These are phyloP conservation scores for Nasonia longicornis DNA, from an alignment of 1,140 invertebrate genomes.

Conservation along the genomic window DNA sequence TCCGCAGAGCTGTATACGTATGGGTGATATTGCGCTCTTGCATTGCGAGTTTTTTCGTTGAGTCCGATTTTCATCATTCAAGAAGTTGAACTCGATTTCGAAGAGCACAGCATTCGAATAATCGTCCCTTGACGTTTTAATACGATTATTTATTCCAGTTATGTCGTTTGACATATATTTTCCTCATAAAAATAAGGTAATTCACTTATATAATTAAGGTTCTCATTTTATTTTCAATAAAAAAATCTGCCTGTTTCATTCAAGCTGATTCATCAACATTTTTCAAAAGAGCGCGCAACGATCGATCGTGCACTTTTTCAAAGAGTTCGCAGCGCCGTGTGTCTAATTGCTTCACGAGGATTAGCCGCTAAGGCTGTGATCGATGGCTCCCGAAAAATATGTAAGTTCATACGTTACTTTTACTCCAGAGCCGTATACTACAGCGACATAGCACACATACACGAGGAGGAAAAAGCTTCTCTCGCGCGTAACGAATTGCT, in stretches of 20 bases:
- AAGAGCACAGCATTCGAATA: too few species aligned
- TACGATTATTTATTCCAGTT: too few species aligned
- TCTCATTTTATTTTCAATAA: too few species aligned
- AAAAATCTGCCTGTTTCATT: too few species aligned
- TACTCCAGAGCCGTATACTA: background rate
- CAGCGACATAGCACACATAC: background rate
- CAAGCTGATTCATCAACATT: conserved; percentile 1
- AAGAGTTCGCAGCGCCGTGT: background rate
- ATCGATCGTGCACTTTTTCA: conserved; percentile 33
- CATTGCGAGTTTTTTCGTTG: background rate
- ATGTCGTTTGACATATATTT: too few species aligned
- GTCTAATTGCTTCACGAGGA: conserved; percentile 26
- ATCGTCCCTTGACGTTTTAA: too few species aligned
- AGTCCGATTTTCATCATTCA: too few species aligned
- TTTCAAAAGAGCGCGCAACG: conserved; percentile 18
- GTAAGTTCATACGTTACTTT: conserved; percentile 3
- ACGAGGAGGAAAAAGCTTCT: background rate
- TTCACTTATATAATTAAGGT: too few species aligned
- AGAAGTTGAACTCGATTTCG: too few species aligned
- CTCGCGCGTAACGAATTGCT: background rate
- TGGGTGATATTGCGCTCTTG: background rate
- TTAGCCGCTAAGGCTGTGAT: conserved; percentile 33
- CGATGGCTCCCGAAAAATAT: conserved; percentile 25
- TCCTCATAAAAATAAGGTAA: too few species aligned
- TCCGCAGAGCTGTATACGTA: background rate